Base-by-base conservation (phyloP, 2,797 vertebrate species). In the Hoplostethus atlanticus region DNA sequence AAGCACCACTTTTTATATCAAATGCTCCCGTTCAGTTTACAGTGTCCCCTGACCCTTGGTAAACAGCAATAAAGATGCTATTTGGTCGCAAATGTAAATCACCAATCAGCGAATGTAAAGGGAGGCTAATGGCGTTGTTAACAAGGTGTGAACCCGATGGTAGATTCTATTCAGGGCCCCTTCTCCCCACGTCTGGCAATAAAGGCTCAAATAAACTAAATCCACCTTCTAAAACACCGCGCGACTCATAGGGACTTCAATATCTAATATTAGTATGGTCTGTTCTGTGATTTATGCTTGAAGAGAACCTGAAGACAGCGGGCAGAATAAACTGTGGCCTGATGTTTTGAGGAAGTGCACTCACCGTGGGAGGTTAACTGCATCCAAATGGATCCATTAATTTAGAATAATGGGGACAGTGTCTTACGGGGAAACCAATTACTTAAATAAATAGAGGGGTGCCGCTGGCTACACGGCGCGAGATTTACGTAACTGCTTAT, bases 31-130 rank as follows among this genome's bases (percentile, higher is more conserved):
- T 72, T 68, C 64, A 46, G 60, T 81, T 73, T 47, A 25, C 77
- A 61, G 64, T 57, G 79, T 87, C 61, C 66, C 77, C 74, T 77
- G 80, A 78, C 73, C 82, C 76, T 86, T 28, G 51, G 79, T 73
- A 92, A 91, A 89, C 91, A 95, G 93, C 84, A 88, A 89, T 94
- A 85, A 94, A 95, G 85, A 89, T 95, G 91, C 89, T 94, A 78
- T 88, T 92, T 93, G 93, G 93, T 76, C 89, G 92, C 93, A 90
- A 95, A 95, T 95, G 96, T 94, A 95, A 96, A 95, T 93, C 93
- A 93, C 93, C 95, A 79, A 96, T 96, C 95, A 96, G 93, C 87
- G 87, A 94, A 90, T 93, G 91, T 92, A 94, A 95, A 95, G 93
- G 94, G 88, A 79, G 92, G 89, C 87, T 95, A 95, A 97, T 95